These are phyloP conservation scores for Orientallactaga bullata DNA, from an alignment of 2,113 vertebrate genomes.

Conservation along the genomic window DNA sequence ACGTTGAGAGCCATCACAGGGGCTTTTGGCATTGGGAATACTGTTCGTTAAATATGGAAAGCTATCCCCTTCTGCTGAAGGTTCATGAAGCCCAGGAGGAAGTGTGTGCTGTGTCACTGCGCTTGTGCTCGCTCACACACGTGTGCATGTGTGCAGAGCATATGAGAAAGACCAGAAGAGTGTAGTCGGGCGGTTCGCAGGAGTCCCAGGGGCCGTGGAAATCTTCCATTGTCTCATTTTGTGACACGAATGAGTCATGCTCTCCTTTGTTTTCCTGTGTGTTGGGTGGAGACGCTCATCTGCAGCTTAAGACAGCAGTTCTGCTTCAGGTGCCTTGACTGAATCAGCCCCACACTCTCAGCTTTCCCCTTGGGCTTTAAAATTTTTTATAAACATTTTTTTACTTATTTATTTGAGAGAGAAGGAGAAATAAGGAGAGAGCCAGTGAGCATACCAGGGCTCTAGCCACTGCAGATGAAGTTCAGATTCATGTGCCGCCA, in stretches of 20 bases:
- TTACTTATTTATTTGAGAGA: too few relatives aligned
- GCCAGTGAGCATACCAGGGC: too few relatives aligned
- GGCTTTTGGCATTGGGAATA: too few relatives aligned
- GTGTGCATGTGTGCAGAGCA: neutral
- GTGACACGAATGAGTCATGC: constrained; percentile 70
- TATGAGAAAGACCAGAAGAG: neutral
- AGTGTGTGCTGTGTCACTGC: neutral
- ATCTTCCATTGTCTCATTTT: constrained; percentile 65
- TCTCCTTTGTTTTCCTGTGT: constrained; percentile 60
- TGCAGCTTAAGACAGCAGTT: neutral
- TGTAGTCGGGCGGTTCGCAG: neutral
- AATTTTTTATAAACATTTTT: too few relatives aligned
- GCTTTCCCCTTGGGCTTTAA: too few relatives aligned
- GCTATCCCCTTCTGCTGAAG: neutral
- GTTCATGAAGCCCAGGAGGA: neutral
- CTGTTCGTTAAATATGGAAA: neutral
- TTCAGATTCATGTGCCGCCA: too few relatives aligned
- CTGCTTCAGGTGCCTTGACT: neutral
- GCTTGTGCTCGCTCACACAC: neutral
- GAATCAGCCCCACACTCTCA: too few relatives aligned
- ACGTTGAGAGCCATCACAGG: neutral
- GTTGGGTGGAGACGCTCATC: constrained; percentile 41
- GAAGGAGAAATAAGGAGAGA: too few relatives aligned
- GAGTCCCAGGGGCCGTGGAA: constrained; percentile 13
- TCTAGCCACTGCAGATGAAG: too few relatives aligned